Evolutionary conservation across 2,888 invertebrate genomes (phyloP).

Genomic region (Thymelicus lineola): DNA sequence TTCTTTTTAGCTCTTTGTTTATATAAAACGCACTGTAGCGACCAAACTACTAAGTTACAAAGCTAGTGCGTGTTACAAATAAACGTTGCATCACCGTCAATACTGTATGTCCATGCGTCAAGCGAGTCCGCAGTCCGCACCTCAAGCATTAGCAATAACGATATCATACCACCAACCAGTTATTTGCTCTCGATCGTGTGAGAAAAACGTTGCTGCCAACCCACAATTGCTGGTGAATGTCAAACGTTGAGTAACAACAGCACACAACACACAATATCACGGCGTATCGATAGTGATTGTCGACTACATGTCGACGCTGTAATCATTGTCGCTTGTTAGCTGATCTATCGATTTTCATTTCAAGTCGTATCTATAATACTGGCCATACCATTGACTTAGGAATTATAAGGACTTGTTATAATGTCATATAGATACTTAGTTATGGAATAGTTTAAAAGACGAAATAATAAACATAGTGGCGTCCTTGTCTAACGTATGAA

Average conservation of each 20-base stretch:
- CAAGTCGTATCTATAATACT: too few relatives aligned
- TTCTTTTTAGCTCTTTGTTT: too few relatives aligned
- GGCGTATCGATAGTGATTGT: not conserved
- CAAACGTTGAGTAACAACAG: conserved; percentile 71
- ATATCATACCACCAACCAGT: conserved; percentile 79
- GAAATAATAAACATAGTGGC: too few relatives aligned
- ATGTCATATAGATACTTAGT: too few relatives aligned
- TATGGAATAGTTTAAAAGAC: too few relatives aligned
- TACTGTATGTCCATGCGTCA: conserved; percentile 46
- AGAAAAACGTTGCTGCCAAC: conserved; percentile 77
- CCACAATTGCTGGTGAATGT: conserved; percentile 78
- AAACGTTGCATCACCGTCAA: not conserved
- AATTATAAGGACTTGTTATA: too few relatives aligned
- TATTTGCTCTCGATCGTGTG: conserved; percentile 83
- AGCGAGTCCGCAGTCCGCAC: conserved; percentile 55
- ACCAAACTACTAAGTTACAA: too few relatives aligned
- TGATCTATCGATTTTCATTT: conserved; percentile 39
- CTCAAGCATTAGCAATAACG: conserved; percentile 67
- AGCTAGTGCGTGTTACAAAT: too few relatives aligned
- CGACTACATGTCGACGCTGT: too few relatives aligned
- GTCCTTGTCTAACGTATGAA: too few relatives aligned
- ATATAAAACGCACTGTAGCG: too few relatives aligned
- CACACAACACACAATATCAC: not conserved
- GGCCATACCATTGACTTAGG: too few relatives aligned
- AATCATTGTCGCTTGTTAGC: conserved; percentile 59